Base-by-base conservation (phyloP, 2,797 vertebrate species). In the Protosalanx chinensis region DNA sequence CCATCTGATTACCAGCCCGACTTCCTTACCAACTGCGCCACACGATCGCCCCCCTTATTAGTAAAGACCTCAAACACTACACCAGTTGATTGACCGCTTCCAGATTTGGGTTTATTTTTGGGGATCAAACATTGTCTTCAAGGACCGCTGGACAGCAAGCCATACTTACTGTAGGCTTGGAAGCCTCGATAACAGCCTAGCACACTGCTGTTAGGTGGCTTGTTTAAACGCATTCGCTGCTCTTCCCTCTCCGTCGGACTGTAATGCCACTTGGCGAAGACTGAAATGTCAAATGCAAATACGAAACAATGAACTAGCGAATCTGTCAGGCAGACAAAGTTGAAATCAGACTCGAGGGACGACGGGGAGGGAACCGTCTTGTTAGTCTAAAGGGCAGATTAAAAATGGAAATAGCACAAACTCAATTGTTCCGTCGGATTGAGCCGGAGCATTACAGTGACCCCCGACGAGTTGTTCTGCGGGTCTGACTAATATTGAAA, bases 361-460 rank as follows among this genome's bases (percentile, higher is more conserved):
- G 35, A 16, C 16, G 1, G 29, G 13, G 1, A 20, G 35, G 27
- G 18, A 12, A 27, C 10, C 10, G 6, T 13, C 18, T 10, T 41
- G 7, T 65, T 46, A 41, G 20, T 23, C 63, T 65, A 65, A 65
- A 65, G 35, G 63, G 63, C 35, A 41, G 18, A 65, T 65, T 41
- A 46, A 41, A 20, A 23, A 15, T 65, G 3, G 37, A 46, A 65
- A 62, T 41, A 46, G 18, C 41, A 46, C 35, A 10, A 20, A 15
- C 35, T 41, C 18, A 46, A 5, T 64, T 41, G 13, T 64, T n/a
- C 8, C 16, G n/a, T 35, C n/a, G 46, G 63, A 65, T 65, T 27
- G 63, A 12, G 35, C 27, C 27, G 32, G 20, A 65, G 32, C 13
- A 63, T 63, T 63, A 30, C 60, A 32, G 29, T 63, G 61, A 30